These are phyloP conservation scores for Hippasteria phrygiana DNA, from an alignment of 53 echinoderm and acorn worm genomes.

Conservation along the genomic window DNA sequence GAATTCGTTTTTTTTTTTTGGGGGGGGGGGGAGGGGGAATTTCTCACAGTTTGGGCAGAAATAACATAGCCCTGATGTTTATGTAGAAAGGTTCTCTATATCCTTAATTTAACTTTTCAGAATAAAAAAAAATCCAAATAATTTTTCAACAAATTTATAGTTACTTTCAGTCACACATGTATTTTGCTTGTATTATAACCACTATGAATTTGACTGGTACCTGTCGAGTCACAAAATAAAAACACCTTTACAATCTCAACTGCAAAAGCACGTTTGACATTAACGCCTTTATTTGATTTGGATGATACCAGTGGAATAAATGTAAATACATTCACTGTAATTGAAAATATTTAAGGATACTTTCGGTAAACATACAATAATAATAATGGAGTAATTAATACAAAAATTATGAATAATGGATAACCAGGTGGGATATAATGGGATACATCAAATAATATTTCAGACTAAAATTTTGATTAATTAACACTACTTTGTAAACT, in stretches of 20 bases:
- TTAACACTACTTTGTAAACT: neutral
- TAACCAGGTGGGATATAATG: constrained; percentile 32
- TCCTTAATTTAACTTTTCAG: too few species aligned
- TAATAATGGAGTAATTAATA: constrained; percentile 24
- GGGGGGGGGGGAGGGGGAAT: too few species aligned
- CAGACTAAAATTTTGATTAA: neutral
- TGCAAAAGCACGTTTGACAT: constrained; percentile 57
- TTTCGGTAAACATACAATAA: neutral
- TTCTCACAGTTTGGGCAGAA: too few species aligned
- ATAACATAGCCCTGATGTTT: too few species aligned
- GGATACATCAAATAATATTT: constrained; percentile 17
- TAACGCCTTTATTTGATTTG: constrained; percentile 9
- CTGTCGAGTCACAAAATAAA: neutral
- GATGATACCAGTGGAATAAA: constrained; percentile 48
- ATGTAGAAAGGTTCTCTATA: too few species aligned
- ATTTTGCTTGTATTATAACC: too few species aligned
- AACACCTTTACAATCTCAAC: neutral
- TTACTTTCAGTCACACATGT: too few species aligned
- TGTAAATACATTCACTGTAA: constrained; percentile 34
- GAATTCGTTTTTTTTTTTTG: too few species aligned
- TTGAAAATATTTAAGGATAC: constrained; percentile 5
- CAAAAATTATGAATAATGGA: constrained; percentile 8
- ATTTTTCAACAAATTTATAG: too few species aligned
- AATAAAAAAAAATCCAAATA: too few species aligned
- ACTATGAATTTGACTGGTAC: too few species aligned